A percentile compares a stretch with the other conserved stretches of the same genome.
Evolutionary conservation across 2,797 vertebrate genomes (phyloP).

Genomic region (Muscicapa comitata): DNA sequence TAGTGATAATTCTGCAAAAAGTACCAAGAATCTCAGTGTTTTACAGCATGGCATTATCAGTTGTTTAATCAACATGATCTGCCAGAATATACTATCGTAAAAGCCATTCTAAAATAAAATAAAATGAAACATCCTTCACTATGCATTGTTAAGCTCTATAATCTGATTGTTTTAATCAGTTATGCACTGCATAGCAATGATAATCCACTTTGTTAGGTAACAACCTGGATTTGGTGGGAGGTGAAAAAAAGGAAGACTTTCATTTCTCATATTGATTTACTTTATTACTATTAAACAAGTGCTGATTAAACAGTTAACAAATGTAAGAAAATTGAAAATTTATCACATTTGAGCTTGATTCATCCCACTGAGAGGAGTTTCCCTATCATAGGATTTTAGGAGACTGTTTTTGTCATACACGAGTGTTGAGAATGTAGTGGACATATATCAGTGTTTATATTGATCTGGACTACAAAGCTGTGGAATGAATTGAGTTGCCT

Average conservation of each 20-base stretch:
- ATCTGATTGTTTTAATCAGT: not conserved
- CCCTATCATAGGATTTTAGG: not conserved
- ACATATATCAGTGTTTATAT: not conserved
- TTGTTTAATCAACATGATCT: slow-evolving; percentile 10
- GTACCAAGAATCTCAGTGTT: not conserved
- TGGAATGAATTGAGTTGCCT: not conserved
- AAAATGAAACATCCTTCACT: not conserved
- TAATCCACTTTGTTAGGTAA: not conserved
- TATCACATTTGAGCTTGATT: not conserved
- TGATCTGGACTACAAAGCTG: not conserved
- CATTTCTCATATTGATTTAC: not conserved
- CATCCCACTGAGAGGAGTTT: not conserved
- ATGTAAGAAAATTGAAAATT: not conserved
- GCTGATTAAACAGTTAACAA: not conserved
- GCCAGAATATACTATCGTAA: not conserved
- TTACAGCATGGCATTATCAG: not conserved
- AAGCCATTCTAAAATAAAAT: slow-evolving; percentile 1
- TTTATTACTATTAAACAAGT: not conserved
- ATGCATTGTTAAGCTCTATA: not conserved
- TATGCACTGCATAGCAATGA: not conserved
- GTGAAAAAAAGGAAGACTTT: not conserved
- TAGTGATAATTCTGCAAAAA: not conserved
- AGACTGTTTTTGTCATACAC: not conserved
- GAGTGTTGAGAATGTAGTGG: not conserved
- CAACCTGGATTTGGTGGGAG: not conserved